Evolutionary conservation across 2,888 invertebrate species (phyloP), one percentile per base, ranked within the genome.

Genomic region (Dynastes tityus): DNA sequence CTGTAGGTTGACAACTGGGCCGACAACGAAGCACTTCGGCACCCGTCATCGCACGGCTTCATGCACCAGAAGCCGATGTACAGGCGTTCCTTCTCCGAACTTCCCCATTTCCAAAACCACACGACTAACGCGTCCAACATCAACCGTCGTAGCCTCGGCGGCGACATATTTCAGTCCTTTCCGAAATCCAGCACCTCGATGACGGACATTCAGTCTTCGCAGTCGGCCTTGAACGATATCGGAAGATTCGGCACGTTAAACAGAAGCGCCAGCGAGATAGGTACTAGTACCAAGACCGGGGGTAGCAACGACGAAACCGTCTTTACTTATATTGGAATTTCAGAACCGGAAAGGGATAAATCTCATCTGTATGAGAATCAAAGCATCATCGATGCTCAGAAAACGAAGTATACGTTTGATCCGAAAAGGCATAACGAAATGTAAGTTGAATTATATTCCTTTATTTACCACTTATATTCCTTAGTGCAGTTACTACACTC

Each of bases 61-160:
- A 78, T 80, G 70, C 84, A 83, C 51, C 86, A 86, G 68, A 89
- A 89, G 84, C 89, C 89, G n/a, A 85, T 87, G 55, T 90, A 90
- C 82, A 86, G 90, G 65, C 85, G 90, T 79, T 90, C 90, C 27
- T 89, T 90, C 80, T 90, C 90, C 2, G 90, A 82, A 76, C 81
- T 82, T 75, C 83, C 82, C 64, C 82, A 82, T 73, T 84, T 87
- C 45, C 86, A 86, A 77, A 88, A 87, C 80, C 82, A 80, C 82
- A 81, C 45, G 9, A 45, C 80, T 80, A 84, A 79, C 83, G 84
- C 82, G 32, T 80, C 81, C 63, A 83, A 82, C 78, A 70, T 77
- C 78, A 80, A 82, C 82, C 84, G 89, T 11, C 82, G 89, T 77
- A 89, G 89, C 82, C 82, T 89, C 77, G 88, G 87, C 53, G 86